phyloP scores from a whole-genome alignment of 2,113 vertebrate genomes.

The Maccullochella peelii region DNA sequence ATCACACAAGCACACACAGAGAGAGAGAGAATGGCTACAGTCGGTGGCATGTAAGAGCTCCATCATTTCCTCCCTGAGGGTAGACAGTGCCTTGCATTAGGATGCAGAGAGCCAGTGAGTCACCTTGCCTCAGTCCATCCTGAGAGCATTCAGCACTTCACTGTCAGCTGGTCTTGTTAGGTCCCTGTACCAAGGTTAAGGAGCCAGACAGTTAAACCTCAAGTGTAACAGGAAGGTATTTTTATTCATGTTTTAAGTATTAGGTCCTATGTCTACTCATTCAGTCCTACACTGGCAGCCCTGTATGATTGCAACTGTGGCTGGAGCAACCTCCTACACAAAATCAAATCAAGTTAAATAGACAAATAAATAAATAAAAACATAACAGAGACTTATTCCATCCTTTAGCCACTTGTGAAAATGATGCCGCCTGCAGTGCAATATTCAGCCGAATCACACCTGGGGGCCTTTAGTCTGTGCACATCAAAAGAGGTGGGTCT shows the following conservation, averaged over 20 bases:
- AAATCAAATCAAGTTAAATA: not conserved
- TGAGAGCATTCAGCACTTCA: constrained; percentile 68
- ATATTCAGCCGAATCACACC: constrained; percentile 9
- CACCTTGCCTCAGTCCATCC: constrained; percentile 76
- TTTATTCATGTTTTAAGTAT: not conserved
- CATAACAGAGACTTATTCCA: not conserved
- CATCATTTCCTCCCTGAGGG: constrained; percentile 69
- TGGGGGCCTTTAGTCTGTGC: constrained; percentile 9
- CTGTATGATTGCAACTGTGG: not conserved
- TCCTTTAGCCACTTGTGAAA: constrained; percentile 16
- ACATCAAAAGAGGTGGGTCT: constrained; percentile 26
- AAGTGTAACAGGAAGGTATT: constrained; percentile 25
- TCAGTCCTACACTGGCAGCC: not conserved
- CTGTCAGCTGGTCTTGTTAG: constrained; percentile 65
- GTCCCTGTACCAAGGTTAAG: constrained; percentile 65
- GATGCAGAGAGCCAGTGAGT: constrained; percentile 69
- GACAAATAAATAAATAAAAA: not conserved
- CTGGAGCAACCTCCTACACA: not conserved
- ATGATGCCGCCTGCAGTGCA: constrained; percentile 15
- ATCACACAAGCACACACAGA: constrained; percentile 5
- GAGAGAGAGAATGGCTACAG: constrained; percentile 14
- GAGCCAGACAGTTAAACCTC: constrained; percentile 43
- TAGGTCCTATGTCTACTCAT: not conserved
- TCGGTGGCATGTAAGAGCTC: constrained; percentile 67
- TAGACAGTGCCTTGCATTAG: constrained; percentile 66